Base-by-base conservation (phyloP, 2,888 invertebrate species). In the Spilosoma lubricipeda region DNA sequence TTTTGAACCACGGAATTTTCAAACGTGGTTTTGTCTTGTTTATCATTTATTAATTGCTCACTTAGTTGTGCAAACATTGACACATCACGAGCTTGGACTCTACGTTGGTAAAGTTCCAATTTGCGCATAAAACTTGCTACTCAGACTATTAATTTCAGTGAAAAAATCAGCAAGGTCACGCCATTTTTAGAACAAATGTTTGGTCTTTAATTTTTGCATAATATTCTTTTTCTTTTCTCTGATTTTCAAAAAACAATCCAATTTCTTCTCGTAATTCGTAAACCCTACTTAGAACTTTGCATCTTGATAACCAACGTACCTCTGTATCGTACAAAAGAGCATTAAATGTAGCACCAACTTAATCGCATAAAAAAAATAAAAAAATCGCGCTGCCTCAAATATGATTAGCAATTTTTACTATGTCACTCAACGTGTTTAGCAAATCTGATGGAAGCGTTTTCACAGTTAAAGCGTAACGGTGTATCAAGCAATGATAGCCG, bases 291-390 rank as follows among this genome's bases (percentile, higher is more conserved):
- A 65, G 30, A 39, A 65, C 65, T 65, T 65, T 39, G 42, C 7
- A 36, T 65, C 36, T 11, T 36, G 36, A 36, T 36, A 65, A 36
- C 65, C 23, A 39, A 39, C 65, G 30, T 63, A 63, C 63, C 42
- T 42, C 63, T 63, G 63, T 63, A 13, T 63, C 30, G 27, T 63
- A 3, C 8, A 65, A 65, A 36, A 65, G 65, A 65, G 39, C 9
- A 65, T 65, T 65, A 65, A 36, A 65, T 65, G 33, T 65, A 36
- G 65, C 65, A 36, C 65, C 65, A 65, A 65, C 39, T 65, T 65
- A 23, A 39, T 65, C 65, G 39, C 65, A 65, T 7, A 65, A 65
- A n/a, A n/a, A n/a, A n/a, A n/a, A n/a, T n/a, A n/a, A n/a, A n/a
- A n/a, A n/a, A n/a, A n/a, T n/a, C n/a, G 30, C 39, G 30, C 65